Base-by-base conservation (phyloP, 2,113 vertebrate genomes). In the Coptodon rendalli region DNA sequence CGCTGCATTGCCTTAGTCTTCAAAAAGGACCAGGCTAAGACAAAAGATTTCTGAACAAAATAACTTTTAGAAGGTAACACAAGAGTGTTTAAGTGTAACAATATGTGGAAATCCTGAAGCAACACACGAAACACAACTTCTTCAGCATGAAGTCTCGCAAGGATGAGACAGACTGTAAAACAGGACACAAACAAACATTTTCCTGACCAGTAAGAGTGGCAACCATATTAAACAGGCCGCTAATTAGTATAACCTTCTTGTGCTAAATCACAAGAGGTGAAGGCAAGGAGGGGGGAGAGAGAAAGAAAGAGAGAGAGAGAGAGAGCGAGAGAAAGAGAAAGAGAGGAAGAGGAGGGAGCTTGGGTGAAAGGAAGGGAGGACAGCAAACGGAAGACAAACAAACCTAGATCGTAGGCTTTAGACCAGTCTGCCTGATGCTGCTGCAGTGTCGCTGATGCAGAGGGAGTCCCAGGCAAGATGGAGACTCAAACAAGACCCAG, bases 191-290 rank as follows among this genome's bases (percentile, higher is more conserved):
- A 66, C 76, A 79, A 54, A 71, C 48, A 66, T 78, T 45, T 85
- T 50, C 43, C 66, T 63, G 79, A 6, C 68, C 73, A 45, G 61
- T 36, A 80, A 40, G 59, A 50, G 57, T 22, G 24, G 52, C 56
- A 59, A 91, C 80, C 80, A 90, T 92, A 94, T 95, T 94, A 94
- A 95, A 89, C 82, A 93, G 91, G 80, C 63, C 53, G 71, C 81
- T 94, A 95, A 96, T 96, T 96, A 96, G 92, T 88, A 93, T 54
- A 66, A 88, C 52, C 63, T 86, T 83, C 80, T 88, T 66, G 85
- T 88, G 81, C 81, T 89, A 93, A 95, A 95, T 94, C 85, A 95
- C 78, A 89, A 71, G 56, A 89, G 89, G 86, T 91, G 71, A 90
- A 71, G 83, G 84, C 86, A 86, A 89, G 87, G 83, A 91, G 87